phyloP scores from a whole-genome alignment of 2,888 invertebrate genomes.

The Agonopterix alstromeriana region DNA sequence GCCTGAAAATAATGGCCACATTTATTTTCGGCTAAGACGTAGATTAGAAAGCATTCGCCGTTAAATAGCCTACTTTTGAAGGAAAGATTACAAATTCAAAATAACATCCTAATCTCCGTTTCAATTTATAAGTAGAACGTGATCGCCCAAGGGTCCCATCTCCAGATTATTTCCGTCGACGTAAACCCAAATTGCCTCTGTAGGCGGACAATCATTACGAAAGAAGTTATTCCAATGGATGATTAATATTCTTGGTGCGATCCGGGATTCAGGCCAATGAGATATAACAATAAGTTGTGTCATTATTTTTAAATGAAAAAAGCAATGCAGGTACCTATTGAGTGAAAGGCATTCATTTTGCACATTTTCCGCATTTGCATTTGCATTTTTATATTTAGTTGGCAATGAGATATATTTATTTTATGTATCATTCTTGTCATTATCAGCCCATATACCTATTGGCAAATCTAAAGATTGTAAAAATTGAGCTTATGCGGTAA shows the following conservation, averaged over 20 bases:
- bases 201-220: slow-evolving; percentile 16
- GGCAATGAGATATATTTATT: too few species aligned
- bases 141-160: slow-evolving; percentile 4
- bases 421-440: too few species aligned
- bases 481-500: too few species aligned
- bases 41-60: not conserved
- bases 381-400: too few species aligned
- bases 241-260: slow-evolving; percentile 22
- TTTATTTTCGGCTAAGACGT: not conserved
- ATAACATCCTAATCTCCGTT: slow-evolving; percentile 7
- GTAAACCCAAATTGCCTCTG: slow-evolving; percentile 18
- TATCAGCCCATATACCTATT: too few species aligned
- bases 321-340: too few species aligned
- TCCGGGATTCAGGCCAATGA: not conserved
- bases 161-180: slow-evolving; percentile 6
- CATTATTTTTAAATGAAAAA: too few species aligned
- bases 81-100: slow-evolving; percentile 2
- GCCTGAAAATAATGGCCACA: too few species aligned
- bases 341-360: too few species aligned
- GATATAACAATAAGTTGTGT: not conserved
- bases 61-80: not conserved
- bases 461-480: too few species aligned
- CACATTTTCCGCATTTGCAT: too few species aligned
- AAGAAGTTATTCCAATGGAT: slow-evolving; percentile 14
- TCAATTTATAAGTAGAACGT: slow-evolving; percentile 11